Conservation (phyloP, 2,113 vertebrate genomes). For the Nothoprocta pentlandii region DNA sequence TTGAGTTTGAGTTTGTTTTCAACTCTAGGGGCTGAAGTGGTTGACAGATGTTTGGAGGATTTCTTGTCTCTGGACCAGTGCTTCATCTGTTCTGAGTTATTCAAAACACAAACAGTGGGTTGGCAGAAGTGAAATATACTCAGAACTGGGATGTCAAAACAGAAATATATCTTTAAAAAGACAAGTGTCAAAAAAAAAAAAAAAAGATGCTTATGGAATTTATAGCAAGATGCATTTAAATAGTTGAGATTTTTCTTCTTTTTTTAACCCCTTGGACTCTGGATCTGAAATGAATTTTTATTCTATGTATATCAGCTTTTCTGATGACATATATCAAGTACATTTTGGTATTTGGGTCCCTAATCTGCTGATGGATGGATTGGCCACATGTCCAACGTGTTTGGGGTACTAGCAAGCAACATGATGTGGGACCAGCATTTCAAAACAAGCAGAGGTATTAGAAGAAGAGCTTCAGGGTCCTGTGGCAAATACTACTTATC, state of each 20-base stretch:
- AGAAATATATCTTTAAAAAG: conserved; percentile 64
- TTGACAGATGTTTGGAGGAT: conserved; percentile 50
- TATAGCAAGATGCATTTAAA: conserved; percentile 29
- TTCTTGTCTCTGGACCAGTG: conserved; percentile 40
- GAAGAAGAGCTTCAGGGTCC: background rate
- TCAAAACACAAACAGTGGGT: conserved; percentile 53
- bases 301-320: fast-evolving
- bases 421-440: background rate
- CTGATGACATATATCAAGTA: background rate
- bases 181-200: conserved; percentile 31
- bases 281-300: background rate
- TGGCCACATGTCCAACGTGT: background rate
- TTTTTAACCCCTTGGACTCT: conserved; percentile 32
- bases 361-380: background rate
- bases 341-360: background rate
- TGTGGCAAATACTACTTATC: background rate
- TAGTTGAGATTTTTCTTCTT: conserved; percentile 16
- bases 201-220: background rate
- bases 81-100: conserved; percentile 50
- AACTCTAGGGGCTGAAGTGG: background rate
- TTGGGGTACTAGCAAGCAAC: background rate
- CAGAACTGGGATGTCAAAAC: conserved; percentile 54
- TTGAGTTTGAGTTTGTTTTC: background rate
- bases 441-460: fast-evolving
- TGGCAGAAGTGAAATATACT: conserved; percentile 58